A percentile compares a stretch with the other conserved stretches of the same genome.
phyloP scores from a whole-genome alignment of 1,140 invertebrate species.

The Nasonia vitripennis region DNA sequence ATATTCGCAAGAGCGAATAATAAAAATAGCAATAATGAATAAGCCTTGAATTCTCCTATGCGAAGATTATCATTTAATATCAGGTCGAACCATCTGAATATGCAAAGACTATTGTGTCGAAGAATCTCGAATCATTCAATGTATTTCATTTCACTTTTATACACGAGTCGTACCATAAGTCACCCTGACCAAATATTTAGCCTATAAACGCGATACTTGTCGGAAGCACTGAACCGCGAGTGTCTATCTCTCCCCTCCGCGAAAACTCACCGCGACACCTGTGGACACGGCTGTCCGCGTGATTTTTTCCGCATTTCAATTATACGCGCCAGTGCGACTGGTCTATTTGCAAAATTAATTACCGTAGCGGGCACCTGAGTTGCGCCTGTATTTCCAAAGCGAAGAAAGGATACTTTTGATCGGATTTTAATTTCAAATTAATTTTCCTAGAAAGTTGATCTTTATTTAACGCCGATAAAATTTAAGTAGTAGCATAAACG shows the following conservation, averaged over 20 bases:
- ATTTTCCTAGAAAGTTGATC: neutral
- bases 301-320: slow-evolving; percentile 38
- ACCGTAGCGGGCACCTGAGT: slow-evolving; percentile 25
- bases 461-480: no score
- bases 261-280: slow-evolving; percentile 27
- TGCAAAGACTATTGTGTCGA: neutral
- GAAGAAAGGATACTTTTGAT: neutral
- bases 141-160: neutral
- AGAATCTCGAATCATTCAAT: neutral
- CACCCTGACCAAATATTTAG: slow-evolving; percentile 9
- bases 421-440: neutral
- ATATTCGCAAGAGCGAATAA: neutral
- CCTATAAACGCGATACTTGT: neutral
- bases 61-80: neutral
- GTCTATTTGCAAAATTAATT: slow-evolving; percentile 46
- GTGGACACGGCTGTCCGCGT: neutral
- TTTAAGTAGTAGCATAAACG: neutral
- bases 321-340: slow-evolving; percentile 35
- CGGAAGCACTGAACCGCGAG: neutral
- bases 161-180: neutral
- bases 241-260: neutral
- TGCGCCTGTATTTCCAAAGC: neutral
- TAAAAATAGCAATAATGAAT: slow-evolving; percentile 1
- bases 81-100: neutral
- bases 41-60: neutral